Percentiles rank a stretch among this genome's conserved stretches.
Evolutionary conservation across 1,140 invertebrate species (phyloP).

Genomic region (Drosophila ironensis): DNA sequence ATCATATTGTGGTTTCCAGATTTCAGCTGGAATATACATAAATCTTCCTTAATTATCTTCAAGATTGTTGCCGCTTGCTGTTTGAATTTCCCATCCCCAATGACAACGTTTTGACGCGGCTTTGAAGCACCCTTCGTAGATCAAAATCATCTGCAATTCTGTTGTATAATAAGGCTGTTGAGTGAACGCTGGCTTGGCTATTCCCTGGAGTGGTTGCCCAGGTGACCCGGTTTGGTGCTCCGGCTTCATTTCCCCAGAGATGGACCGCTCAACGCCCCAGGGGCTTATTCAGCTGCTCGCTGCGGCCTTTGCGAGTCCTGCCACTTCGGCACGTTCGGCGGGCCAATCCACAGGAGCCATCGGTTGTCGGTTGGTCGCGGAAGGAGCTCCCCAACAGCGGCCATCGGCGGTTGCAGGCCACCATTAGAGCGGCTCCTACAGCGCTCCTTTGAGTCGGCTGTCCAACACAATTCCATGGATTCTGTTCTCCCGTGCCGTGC

Average conservation of each 20-base stretch:
- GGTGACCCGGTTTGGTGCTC: slow-evolving; percentile 65
- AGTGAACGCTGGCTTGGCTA: too few species aligned
- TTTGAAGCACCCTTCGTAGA: too few species aligned
- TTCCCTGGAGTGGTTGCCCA: too few species aligned
- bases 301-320: slow-evolving; percentile 85
- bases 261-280: slow-evolving; percentile 85
- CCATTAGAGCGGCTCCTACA: slow-evolving; percentile 92
- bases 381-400: slow-evolving; percentile 86
- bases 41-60: too few species aligned
- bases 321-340: slow-evolving; percentile 87
- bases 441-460: slow-evolving; percentile 87
- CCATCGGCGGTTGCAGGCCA: slow-evolving; percentile 87
- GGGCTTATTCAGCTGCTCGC: slow-evolving; percentile 85
- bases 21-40: too few species aligned
- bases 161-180: slow-evolving; percentile 1
- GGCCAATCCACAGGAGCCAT: slow-evolving; percentile 86
- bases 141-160: too few species aligned
- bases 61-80: too few species aligned
- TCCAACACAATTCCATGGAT: slow-evolving; percentile 83
- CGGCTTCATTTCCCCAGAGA: slow-evolving; percentile 88
- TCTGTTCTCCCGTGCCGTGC: neutral
- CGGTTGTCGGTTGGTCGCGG: slow-evolving; percentile 88
- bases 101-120: too few species aligned
- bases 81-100: too few species aligned
- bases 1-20: too few species aligned